Conservation (phyloP, 2,888 invertebrate species). For the Tillus elongatus region DNA sequence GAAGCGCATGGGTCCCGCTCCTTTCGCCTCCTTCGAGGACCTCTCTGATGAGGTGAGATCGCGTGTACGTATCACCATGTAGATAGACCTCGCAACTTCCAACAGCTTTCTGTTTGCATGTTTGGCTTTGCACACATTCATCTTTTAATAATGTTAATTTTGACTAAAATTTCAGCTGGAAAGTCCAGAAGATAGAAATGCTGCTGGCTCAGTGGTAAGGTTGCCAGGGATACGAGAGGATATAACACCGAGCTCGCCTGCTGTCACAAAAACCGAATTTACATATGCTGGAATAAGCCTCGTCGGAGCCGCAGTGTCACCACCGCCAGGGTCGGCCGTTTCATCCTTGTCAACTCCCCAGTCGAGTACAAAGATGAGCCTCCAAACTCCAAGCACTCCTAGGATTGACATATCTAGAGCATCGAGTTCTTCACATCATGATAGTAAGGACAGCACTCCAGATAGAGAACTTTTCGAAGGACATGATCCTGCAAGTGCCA, state of each 20-base stretch:
- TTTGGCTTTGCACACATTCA: background rate
- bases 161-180: constrained; percentile 43
- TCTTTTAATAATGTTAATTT: constrained; percentile 10
- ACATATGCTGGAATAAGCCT: constrained; percentile 35
- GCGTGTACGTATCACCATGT: constrained; percentile 48
- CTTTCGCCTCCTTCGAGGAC: constrained; percentile 90
- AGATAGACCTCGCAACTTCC: constrained; percentile 1
- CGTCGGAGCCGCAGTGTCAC: constrained; percentile 26
- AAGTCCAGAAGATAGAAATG: constrained; percentile 47
- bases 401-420: constrained; percentile 85
- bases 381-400: constrained; percentile 65
- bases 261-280: constrained; percentile 20
- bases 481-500: constrained; percentile 35
- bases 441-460: constrained; percentile 75
- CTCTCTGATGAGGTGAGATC: constrained; percentile 70
- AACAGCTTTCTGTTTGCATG: background rate
- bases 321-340: constrained; percentile 21
- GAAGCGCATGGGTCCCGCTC: constrained; percentile 83
- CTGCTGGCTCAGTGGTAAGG: constrained; percentile 44
- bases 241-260: constrained; percentile 33
- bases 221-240: constrained; percentile 51
- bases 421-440: constrained; percentile 80
- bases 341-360: constrained; percentile 28
- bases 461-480: constrained; percentile 60
- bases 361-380: constrained; percentile 28